Base-by-base conservation (phyloP, 2,797 vertebrate species). In the Melanotaenia maccullochi region DNA sequence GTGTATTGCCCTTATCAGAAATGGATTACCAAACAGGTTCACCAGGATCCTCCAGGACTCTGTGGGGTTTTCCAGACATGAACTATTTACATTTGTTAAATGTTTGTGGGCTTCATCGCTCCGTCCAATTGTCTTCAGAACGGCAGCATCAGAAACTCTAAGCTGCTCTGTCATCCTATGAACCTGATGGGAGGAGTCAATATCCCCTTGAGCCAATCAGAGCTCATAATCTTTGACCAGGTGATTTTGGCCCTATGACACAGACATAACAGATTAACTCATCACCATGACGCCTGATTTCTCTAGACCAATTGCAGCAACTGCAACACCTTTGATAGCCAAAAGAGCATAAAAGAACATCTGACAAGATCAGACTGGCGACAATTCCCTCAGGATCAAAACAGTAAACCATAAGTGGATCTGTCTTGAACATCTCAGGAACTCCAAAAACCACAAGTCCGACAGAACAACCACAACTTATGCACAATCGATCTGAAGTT, bases 181-280 rank as follows among this genome's bases (percentile, higher is more conserved):
- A 73, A 73, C 68, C 73, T 40, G 18, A 55, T 35, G 59, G 88
- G 79, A 70, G 85, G 85, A 60, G 76, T 72, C 55, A 68, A 60
- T 40, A 58, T 20, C 3, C 55, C 58, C 69, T 62, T 66, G 60
- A 87, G 76, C 88, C 85, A 91, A 86, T 91, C 81, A 89, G 28
- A 77, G 63, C 33, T 58, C 54, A 59, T 82, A 38, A 81, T 72
- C 78, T 77, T 55, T 74, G 65, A 75, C 32, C 68, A 77, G 71
- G 70, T 88, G 84, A 88, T 70, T 32, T 63, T 76, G 76, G 49
- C 22, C 59, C 75, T 78, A 56, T 81, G 62, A 80, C 56, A 42
- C 2, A 0, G 9, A 71, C 57, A 24, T 49, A 73, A 36, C 44
- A 76, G 81, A 89, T 89, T 82, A 87, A 65, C 49, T 47, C 0